Conservation (phyloP, 2,797 vertebrate genomes). For the Muscicapa striata region DNA sequence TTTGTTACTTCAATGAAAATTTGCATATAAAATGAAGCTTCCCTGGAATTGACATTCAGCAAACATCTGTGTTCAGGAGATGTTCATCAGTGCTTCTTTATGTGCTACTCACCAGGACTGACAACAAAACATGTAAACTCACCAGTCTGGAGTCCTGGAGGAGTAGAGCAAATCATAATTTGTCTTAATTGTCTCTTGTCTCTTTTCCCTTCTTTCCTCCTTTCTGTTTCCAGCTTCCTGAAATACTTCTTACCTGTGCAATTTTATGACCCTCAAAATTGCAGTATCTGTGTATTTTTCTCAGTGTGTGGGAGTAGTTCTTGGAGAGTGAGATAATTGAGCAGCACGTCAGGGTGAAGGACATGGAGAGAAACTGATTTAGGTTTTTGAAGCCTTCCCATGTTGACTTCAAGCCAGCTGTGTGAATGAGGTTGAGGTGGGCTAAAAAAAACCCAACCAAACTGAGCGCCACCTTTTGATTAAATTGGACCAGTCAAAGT, state of each 20-base stretch:
- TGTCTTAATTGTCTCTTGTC: neutral
- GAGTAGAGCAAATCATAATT: neutral
- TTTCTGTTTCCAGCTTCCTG: neutral
- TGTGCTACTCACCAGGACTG: neutral
- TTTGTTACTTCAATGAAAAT: neutral
- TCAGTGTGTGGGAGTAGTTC: neutral
- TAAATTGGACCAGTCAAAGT: neutral
- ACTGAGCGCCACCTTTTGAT: neutral
- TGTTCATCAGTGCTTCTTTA: neutral
- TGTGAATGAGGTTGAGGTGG: neutral
- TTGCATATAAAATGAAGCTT: neutral
- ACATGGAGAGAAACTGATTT: neutral
- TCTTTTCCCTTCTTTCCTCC: fast-evolving
- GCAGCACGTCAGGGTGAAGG: neutral
- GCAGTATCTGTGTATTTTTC: neutral
- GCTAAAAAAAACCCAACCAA: fast-evolving
- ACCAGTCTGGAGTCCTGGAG: neutral
- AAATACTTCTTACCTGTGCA: neutral
- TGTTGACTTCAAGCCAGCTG: neutral
- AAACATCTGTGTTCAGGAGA: neutral
- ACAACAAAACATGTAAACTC: neutral
- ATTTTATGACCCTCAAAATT: neutral
- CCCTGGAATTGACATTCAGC: neutral
- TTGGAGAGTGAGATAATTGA: neutral
- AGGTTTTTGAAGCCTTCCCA: neutral